phyloP scores from a whole-genome alignment of 92 coral and sea anemone species.

The Hydrozoanthus gracilis region DNA sequence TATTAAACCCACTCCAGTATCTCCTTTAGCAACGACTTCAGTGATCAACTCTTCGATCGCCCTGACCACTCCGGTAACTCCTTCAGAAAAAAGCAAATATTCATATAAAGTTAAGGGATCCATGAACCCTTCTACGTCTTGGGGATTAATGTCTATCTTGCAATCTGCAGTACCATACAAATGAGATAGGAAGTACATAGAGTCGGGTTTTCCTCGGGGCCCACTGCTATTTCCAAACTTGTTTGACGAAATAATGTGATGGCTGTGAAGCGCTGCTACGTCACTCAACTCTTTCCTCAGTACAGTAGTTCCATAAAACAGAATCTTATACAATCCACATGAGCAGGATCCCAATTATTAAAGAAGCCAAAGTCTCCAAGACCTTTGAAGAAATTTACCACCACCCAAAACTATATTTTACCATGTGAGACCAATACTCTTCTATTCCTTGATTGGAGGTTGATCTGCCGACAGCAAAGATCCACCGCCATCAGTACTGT shows the following conservation, averaged over 20 bases:
- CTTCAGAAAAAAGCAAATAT: too few species aligned
- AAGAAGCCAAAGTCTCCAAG: slow-evolving; percentile 57
- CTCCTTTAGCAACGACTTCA: too few species aligned
- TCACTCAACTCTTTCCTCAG: slow-evolving; percentile 57
- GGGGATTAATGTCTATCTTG: slow-evolving; percentile 46
- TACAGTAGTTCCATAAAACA: slow-evolving; percentile 57
- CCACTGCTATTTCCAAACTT: slow-evolving; percentile 56
- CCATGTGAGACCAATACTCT: slow-evolving; percentile 49
- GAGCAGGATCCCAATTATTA: slow-evolving; percentile 61
- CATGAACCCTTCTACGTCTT: slow-evolving; percentile 53
- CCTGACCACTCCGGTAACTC: too few species aligned
- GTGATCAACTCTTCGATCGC: too few species aligned
- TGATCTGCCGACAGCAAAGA: slow-evolving; percentile 9
- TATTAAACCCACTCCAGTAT: too few species aligned
- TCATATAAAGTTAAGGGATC: too few species aligned
- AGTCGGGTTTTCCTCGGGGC: slow-evolving; percentile 67
- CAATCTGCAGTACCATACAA: slow-evolving; percentile 58
- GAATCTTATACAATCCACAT: slow-evolving; percentile 62
- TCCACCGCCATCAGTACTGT: slow-evolving; percentile 25
- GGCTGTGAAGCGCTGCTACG: slow-evolving; percentile 51
- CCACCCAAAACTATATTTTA: slow-evolving; percentile 45
- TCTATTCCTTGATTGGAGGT: slow-evolving; percentile 49
- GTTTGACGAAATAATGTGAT: slow-evolving; percentile 58
- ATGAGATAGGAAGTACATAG: slow-evolving; percentile 61
- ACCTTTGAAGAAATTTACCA: slow-evolving; percentile 56